These are phyloP conservation scores for Hedya salicella DNA, from an alignment of 2,888 invertebrate genomes.

Conservation along the genomic window DNA sequence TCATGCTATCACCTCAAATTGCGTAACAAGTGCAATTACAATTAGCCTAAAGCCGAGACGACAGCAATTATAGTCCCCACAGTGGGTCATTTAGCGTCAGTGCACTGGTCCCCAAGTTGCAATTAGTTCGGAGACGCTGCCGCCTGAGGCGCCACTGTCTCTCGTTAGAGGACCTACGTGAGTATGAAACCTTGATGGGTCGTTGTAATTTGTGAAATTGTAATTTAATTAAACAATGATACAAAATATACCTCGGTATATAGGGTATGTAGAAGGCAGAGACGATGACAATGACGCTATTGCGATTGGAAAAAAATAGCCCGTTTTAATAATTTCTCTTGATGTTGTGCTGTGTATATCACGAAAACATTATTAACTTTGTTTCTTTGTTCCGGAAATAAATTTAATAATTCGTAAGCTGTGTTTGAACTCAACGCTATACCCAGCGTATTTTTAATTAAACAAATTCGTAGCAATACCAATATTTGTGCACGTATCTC, in stretches of 20 bases:
- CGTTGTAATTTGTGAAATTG: conserved; percentile 38
- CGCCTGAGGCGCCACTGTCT: conserved; percentile 51
- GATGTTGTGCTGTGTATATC: neutral
- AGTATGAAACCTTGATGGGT: conserved; percentile 50
- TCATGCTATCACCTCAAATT: conserved; percentile 5
- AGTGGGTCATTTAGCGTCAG: conserved; percentile 26
- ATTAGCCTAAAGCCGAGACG: conserved; percentile 25
- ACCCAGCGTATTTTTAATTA: conserved; percentile 2
- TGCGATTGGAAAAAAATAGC: too few relatives aligned
- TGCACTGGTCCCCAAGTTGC: conserved; percentile 18
- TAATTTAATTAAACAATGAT: neutral
- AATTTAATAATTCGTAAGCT: conserved; percentile 6
- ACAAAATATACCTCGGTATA: neutral
- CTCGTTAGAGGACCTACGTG: conserved; percentile 67
- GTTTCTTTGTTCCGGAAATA: neutral
- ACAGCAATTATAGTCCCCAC: conserved; percentile 24
- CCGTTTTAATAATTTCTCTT: neutral
- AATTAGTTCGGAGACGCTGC: conserved; percentile 46
- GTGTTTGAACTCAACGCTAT: neutral
- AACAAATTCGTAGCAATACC: neutral
- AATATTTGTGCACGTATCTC: conserved; percentile 6
- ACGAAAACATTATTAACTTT: neutral
- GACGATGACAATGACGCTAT: too few relatives aligned
- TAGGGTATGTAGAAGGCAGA: too few relatives aligned
- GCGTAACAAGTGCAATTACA: conserved; percentile 30